Evolutionary conservation across 2,888 invertebrate species (phyloP), one percentile per base, ranked within the genome.

Genomic region (Silvanus unidentatus): DNA sequence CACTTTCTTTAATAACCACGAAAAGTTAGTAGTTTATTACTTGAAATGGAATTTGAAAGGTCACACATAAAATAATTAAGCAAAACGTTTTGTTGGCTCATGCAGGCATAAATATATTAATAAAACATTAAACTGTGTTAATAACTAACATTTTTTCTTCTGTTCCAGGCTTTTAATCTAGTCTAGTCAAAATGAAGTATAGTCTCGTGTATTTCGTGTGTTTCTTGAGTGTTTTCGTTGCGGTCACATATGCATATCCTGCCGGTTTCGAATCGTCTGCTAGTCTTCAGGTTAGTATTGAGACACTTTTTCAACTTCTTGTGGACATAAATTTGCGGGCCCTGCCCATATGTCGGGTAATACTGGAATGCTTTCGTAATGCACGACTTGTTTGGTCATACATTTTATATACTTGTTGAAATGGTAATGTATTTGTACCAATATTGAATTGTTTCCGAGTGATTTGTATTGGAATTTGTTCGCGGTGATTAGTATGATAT

Each of bases 131-230:
- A 22, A 22, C 8, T 22, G 22, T 22, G 3, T 22, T 5, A 22
- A 22, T 30, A 13, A 16, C 39, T 44, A 22, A 35, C 15, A 35
- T 40, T 42, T 54, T 50, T 55, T 55, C 55, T 58, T 60, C 59
- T 65, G 58, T 70, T 71, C 55, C 69, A 71, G 71, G 63, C 65
- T 66, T 66, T 64, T 67, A 67, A 65, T 60, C 64, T 63, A 69
- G 62, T 71, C 71, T 71, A 71, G 70, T 71, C 70, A 71, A 65
- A 58, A 71, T 71, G 71, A 69, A 63, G 69, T 70, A 68, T 65
- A 65, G 64, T 59, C 58, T 65, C 60, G 59, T 68, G 57, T 69
- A 69, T 70, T 66, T 67, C 64, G 66, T 63, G 64, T 69, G 70
- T 67, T 68, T 65, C 50, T 53, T 71, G 55, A 67, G 70, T 68